Evolutionary conservation across 2,113 vertebrate genomes (phyloP).

Genomic region (Casuarius casuarius): DNA sequence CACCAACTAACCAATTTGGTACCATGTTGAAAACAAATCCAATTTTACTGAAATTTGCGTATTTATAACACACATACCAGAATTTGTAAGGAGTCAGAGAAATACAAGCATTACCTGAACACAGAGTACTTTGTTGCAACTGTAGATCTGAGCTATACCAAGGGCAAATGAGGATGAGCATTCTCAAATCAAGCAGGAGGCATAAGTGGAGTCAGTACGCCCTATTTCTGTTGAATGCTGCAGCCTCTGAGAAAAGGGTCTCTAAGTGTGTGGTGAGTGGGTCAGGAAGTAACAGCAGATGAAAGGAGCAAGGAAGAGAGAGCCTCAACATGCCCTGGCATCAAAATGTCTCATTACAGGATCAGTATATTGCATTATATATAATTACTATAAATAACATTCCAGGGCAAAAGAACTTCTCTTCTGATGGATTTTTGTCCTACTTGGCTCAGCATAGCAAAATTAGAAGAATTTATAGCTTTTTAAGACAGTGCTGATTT

Average conservation of each 20-base stretch:
- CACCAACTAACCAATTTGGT: not conserved
- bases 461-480: not conserved
- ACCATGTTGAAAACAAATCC: not conserved
- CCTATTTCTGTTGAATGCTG: not conserved
- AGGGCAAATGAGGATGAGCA: not conserved
- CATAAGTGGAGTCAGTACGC: not conserved
- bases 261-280: not conserved
- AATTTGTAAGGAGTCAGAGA: not conserved
- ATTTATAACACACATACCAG: not conserved
- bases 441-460: not conserved
- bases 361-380: not conserved
- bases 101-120: not conserved
- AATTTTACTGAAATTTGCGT: not conserved
- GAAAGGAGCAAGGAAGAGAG: not conserved
- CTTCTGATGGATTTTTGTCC: not conserved
- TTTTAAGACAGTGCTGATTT: not conserved
- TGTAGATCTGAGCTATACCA: not conserved
- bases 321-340: not conserved
- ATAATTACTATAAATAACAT: not conserved
- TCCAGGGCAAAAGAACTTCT: not conserved
- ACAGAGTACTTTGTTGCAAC: not conserved
- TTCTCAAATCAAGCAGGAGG: not conserved
- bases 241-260: not conserved
- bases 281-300: not conserved
- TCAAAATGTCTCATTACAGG: slow-evolving; percentile 1